Conservation (phyloP, 2,797 vertebrate species). For the Pangasius djambal region DNA sequence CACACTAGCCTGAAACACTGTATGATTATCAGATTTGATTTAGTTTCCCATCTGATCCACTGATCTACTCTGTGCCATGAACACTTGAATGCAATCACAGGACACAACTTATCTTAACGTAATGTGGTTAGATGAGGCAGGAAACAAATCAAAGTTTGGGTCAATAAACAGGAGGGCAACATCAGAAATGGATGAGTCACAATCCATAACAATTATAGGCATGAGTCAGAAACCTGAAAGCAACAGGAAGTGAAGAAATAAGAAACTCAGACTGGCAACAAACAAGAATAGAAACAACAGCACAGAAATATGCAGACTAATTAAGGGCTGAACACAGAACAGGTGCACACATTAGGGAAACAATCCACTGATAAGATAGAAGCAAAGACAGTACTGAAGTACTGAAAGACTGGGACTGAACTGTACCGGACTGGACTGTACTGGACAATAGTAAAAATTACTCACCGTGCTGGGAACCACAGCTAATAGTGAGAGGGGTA, state of each 20-base stretch:
- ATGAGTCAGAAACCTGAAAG: not conserved
- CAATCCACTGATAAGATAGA: not conserved
- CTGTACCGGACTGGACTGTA: not conserved
- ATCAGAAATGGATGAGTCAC: not conserved
- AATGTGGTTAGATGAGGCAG: not conserved
- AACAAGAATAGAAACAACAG: not conserved
- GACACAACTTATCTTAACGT: not conserved
- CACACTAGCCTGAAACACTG: not conserved
- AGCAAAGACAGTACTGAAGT: not conserved
- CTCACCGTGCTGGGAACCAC: not conserved
- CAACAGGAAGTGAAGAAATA: not conserved
- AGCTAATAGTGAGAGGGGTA: not conserved
- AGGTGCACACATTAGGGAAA: slow-evolving; percentile 5
- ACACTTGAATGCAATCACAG: not conserved
- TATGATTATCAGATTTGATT: not conserved
- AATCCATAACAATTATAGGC: not conserved
- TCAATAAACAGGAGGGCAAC: not conserved
- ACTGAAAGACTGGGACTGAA: no score
- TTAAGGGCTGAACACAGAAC: not conserved
- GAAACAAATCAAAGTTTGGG: not conserved
- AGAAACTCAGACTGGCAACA: not conserved
- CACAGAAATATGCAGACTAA: not conserved
- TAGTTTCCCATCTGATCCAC: not conserved
- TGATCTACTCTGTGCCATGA: not conserved
- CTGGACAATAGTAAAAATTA: not conserved